phyloP scores from a whole-genome alignment of 2,888 invertebrate genomes.

The Xanthia togata region DNA sequence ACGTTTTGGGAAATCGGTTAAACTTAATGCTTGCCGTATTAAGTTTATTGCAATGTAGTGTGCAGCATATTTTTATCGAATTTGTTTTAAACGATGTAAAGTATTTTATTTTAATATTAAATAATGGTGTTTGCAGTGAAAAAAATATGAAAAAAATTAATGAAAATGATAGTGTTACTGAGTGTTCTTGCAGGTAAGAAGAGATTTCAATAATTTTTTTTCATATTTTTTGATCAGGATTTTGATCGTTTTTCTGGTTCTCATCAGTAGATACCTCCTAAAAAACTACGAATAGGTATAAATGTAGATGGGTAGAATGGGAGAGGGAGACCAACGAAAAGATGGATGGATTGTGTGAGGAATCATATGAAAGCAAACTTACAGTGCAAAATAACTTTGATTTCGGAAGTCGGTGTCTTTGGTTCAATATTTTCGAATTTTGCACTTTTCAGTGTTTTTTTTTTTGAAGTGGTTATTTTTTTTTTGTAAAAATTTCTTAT shows the following conservation, averaged over 20 bases:
- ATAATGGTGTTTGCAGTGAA: constrained; percentile 3
- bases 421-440: too few relatives aligned
- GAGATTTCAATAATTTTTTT: neutral
- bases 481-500: too few relatives aligned
- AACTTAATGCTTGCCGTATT: constrained; percentile 1
- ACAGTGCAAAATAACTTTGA: too few relatives aligned
- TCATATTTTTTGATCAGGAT: too few relatives aligned
- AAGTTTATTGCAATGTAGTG: constrained; percentile 7
- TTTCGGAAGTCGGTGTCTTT: too few relatives aligned
- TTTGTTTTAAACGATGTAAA: neutral
- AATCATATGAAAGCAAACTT: neutral
- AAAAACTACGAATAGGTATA: neutral
- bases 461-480: too few relatives aligned
- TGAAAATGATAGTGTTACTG: constrained; percentile 15
- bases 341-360: neutral
- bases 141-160: constrained; percentile 3
- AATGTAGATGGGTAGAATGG: neutral
- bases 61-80: neutral
- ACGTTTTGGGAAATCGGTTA: constrained; percentile 27
- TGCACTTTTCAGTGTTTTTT: too few relatives aligned
- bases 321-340: neutral
- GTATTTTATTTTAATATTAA: neutral
- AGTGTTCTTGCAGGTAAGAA: constrained; percentile 35
- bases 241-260: neutral
- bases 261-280: too few relatives aligned